Conservation (phyloP, 1,140 invertebrate genomes). For the Hylaeus anthracinus region DNA sequence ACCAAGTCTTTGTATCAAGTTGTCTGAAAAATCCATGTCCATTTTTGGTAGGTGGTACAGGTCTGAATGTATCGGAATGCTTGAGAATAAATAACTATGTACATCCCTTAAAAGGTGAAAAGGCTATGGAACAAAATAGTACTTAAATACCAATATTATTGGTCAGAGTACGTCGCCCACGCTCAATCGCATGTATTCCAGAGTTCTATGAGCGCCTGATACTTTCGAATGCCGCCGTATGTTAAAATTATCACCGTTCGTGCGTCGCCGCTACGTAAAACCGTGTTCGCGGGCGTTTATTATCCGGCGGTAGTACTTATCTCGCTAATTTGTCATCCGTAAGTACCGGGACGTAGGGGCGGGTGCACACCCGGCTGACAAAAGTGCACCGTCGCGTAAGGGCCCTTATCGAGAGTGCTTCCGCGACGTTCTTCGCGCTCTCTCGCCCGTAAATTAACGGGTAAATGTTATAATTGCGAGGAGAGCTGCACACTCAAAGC, state of each 20-base stretch:
- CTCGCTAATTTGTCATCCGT: conserved; percentile 64
- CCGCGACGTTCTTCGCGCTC: conserved; percentile 35
- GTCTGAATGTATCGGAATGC: too few relatives aligned
- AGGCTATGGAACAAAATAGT: too few relatives aligned
- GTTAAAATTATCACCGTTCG: conserved; percentile 54
- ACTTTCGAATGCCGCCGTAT: conserved; percentile 1
- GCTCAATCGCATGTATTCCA: too few relatives aligned
- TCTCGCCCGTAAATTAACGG: conserved; percentile 27
- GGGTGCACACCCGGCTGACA: conserved; percentile 33
- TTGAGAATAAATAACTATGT: too few relatives aligned
- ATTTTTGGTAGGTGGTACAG: too few relatives aligned
- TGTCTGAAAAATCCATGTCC: too few relatives aligned
- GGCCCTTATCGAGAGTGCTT: conserved; percentile 46
- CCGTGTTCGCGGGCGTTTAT: conserved; percentile 53
- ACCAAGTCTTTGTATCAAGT: too few relatives aligned
- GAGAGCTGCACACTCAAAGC: not conserved
- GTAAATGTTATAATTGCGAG: conserved; percentile 48
- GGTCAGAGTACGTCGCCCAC: too few relatives aligned
- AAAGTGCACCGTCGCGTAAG: conserved; percentile 48
- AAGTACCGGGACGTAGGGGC: conserved; percentile 37
- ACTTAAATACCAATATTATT: too few relatives aligned
- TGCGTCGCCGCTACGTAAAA: conserved; percentile 38
- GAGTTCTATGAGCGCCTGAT: too few relatives aligned
- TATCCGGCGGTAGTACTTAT: conserved; percentile 60
- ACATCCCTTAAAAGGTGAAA: too few relatives aligned